These are phyloP conservation scores for Platysteira castanea DNA, from an alignment of 2,113 vertebrate genomes.

Conservation along the genomic window DNA sequence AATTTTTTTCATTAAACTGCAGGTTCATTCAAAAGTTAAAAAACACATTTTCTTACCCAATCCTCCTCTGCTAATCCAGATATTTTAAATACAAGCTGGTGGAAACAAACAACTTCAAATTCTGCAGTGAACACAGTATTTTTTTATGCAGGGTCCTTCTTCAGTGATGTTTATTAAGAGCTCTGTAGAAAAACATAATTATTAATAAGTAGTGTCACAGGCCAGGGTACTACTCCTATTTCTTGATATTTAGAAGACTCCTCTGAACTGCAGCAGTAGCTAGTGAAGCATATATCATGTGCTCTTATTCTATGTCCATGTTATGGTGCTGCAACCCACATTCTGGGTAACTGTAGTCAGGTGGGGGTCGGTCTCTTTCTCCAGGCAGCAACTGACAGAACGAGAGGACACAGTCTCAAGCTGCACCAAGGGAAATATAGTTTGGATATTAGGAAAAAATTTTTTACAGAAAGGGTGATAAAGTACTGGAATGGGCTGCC, in stretches of 20 bases:
- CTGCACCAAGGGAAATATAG: no score
- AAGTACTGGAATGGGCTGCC: no score
- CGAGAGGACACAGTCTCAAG: no score
- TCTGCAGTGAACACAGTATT: neutral
- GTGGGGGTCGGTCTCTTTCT: no score
- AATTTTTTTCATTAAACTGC: neutral
- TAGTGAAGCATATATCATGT: neutral
- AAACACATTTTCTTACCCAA: neutral
- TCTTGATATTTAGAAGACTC: neutral
- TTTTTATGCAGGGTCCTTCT: neutral
- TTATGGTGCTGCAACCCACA: neutral
- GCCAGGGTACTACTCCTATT: neutral
- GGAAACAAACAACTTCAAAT: neutral
- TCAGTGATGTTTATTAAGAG: neutral
- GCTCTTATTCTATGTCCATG: neutral
- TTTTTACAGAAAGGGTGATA: no score
- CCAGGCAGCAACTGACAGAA: no score
- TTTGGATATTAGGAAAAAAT: no score
- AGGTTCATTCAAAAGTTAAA: neutral
- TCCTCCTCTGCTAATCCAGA: neutral
- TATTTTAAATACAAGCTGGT: neutral
- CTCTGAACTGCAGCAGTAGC: neutral
- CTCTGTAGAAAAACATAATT: neutral
- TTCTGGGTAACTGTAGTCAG: no score
- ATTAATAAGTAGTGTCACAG: neutral